Evolutionary conservation across 2,113 vertebrate species (phyloP), one percentile per base, ranked within the genome.

Genomic region (Erythrocercus mccallii): DNA sequence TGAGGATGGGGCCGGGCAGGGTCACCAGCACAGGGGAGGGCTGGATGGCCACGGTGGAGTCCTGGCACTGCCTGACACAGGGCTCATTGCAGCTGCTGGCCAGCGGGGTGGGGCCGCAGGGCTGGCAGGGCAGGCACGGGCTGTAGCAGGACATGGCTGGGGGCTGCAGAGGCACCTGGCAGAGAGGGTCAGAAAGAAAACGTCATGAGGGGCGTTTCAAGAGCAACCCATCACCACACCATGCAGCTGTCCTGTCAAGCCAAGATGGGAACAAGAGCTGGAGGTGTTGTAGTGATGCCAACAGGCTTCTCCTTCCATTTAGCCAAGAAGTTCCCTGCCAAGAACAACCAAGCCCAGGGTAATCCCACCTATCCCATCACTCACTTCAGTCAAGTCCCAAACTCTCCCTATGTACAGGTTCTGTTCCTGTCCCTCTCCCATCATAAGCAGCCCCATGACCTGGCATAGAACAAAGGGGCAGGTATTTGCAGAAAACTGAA

Each of bases 141-240:
- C 3, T 44, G 62, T 65, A 45, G 62, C 62, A 65, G 62, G 61
- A 62, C 61, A 62, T 62, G 38, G 5, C 61, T 30, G 6, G 37
- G 37, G 37, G 62, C 62, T 65, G 62, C 3, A 65, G 30, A 2
- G 9, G 69, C 21, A 53, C 69, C 69, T 84, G 81, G 1, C 0
- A 38, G 2, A 47, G 48, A n/a, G 19, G 4, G 11, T 9, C n/a
- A n/a, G n/a, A n/a, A 47, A 14, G 18, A 9, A 23, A n/a, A 31
- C 7, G 31, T 27, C 21, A 31, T 15, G 9, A 28, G 15, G 1
- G 2, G 0, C 15, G 19, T 8, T 33, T 85, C 15, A 48, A 19
- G 16, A 42, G 35, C 8, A 66, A 5, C 6, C 12, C 5, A 0
- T 48, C 31, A 38, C 18, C 16, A 31, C 64, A 53, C 8, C 21